A percentile compares a stretch with the other conserved stretches of the same genome.
These are phyloP conservation scores for Oncorhynchus mykiss DNA, from an alignment of 2,113 vertebrate genomes.

Conservation along the genomic window DNA sequence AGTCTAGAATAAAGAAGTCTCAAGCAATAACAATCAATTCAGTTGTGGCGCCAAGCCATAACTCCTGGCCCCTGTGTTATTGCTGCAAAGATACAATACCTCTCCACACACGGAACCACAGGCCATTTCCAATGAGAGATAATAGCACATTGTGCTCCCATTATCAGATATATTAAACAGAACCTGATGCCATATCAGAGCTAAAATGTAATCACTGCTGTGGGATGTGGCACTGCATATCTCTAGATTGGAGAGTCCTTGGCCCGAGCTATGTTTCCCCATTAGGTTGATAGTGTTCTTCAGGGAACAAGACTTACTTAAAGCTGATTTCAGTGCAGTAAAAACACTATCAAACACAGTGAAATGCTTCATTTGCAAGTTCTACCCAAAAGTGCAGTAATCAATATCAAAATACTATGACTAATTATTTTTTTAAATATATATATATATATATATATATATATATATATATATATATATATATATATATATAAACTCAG, in stretches of 20 bases:
- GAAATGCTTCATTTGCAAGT: too few species aligned
- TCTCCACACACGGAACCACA: not conserved
- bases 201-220: not conserved
- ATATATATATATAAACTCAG: too few species aligned
- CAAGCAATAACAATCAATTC: slow-evolving; percentile 28
- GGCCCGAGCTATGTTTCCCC: not conserved
- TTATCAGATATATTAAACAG: slow-evolving; percentile 10
- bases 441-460: too few species aligned
- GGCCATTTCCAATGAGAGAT: slow-evolving; percentile 24
- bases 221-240: not conserved
- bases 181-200: not conserved
- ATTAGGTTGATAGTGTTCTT: not conserved
- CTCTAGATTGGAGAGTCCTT: not conserved
- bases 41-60: slow-evolving; percentile 12
- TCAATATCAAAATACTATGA: not conserved
- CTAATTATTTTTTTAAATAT: not conserved
- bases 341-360: not conserved
- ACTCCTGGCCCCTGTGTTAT: slow-evolving; percentile 6
- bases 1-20: slow-evolving; percentile 11
- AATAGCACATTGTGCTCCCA: slow-evolving; percentile 6
- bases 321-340: not conserved
- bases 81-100: not conserved
- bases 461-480: too few species aligned
- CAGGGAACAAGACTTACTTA: not conserved
- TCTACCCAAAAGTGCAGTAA: too few species aligned